Percentiles rank a stretch among this genome's conserved stretches.
phyloP scores from a whole-genome alignment of 2,113 vertebrate species.

The Hydropotes inermis region DNA sequence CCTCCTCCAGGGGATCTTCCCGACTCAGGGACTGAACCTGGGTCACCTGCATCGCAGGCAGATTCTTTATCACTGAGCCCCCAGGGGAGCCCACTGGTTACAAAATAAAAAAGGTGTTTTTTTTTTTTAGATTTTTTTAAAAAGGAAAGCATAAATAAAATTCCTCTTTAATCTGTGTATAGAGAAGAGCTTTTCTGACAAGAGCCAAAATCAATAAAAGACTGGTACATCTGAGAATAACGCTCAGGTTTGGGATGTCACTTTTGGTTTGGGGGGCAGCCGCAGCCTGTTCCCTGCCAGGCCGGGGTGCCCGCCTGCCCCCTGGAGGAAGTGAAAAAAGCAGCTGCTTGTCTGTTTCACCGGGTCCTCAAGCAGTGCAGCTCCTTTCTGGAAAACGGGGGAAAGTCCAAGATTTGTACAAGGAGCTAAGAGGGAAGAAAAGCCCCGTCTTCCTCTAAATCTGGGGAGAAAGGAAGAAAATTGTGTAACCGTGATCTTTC shows the following conservation, averaged over 20 bases:
- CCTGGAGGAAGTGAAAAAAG: no score
- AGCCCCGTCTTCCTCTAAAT: neutral
- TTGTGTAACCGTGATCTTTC: neutral
- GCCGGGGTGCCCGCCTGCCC: fast-evolving
- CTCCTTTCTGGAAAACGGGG: neutral
- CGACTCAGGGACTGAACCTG: no score
- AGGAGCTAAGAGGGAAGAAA: neutral
- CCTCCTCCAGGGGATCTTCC: no score
- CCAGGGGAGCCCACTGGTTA: neutral
- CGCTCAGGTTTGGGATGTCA: neutral
- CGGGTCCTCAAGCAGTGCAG: neutral
- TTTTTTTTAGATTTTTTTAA: neutral
- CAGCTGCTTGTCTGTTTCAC: fast-evolving
- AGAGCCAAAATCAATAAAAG: neutral
- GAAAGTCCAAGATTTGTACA: neutral
- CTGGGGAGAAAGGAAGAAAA: neutral
- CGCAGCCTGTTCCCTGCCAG: neutral
- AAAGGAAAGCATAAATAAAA: neutral
- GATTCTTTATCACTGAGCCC: no score
- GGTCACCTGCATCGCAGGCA: no score
- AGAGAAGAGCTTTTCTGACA: neutral
- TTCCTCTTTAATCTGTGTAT: neutral
- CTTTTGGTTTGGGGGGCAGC: neutral
- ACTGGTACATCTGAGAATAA: neutral
- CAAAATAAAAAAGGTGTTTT: neutral